Evolutionary conservation across 1,140 invertebrate genomes (phyloP).

Genomic region (Centruroides vittatus): DNA sequence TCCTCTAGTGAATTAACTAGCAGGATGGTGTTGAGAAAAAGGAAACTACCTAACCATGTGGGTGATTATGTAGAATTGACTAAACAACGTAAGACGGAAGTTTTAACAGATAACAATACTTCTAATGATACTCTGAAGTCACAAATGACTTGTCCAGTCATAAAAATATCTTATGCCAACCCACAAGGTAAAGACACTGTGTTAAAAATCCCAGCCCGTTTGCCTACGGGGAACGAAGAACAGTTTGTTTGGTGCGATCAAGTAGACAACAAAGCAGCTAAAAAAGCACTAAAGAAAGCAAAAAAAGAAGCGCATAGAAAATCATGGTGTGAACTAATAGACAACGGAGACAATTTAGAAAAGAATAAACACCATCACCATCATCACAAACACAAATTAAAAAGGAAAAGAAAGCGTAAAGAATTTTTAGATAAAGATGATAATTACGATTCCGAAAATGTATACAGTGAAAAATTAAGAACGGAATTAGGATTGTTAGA

Average conservation of each 20-base stretch:
- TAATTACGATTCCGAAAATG: neutral
- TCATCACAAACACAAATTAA: slow-evolving; percentile 1
- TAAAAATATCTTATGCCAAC: slow-evolving; percentile 62
- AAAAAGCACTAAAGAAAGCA: neutral
- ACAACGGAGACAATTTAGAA: neutral
- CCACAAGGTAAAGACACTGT: slow-evolving; percentile 65
- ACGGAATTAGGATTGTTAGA: neutral
- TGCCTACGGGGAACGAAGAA: slow-evolving; percentile 2
- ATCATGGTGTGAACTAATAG: neutral
- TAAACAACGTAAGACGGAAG: too few relatives aligned
- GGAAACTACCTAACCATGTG: neutral
- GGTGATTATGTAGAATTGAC: too few relatives aligned
- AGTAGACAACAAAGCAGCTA: neutral
- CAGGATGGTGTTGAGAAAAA: slow-evolving; percentile 8
- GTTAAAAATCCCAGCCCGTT: slow-evolving; percentile 62
- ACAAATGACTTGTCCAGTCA: slow-evolving; percentile 30
- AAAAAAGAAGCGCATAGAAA: neutral
- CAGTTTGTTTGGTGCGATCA: neutral
- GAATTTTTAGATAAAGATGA: neutral
- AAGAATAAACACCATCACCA: neutral
- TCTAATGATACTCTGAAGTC: neutral
- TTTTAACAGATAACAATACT: too few relatives aligned
- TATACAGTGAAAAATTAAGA: neutral
- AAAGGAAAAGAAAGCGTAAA: neutral
- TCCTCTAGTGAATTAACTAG: too few relatives aligned